Evolutionary conservation across 2,797 vertebrate genomes (phyloP), one percentile per base, ranked within the genome.

Genomic region (Pangasius djambal): DNA sequence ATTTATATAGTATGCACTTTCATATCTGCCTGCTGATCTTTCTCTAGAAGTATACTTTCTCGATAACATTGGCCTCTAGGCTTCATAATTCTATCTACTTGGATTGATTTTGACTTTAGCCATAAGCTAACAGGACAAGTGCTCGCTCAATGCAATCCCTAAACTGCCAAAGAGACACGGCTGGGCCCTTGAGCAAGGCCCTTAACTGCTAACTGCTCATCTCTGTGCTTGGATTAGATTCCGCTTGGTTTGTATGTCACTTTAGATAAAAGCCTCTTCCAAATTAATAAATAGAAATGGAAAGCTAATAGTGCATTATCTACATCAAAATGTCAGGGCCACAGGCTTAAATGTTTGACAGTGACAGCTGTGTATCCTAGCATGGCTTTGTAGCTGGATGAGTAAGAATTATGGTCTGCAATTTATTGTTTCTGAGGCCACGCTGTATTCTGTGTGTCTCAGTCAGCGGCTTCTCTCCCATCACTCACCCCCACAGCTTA

Each of bases 291-390:
- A 63, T 28, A 28, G 59, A 63, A 63, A 22, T 48, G 82, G 61
- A 48, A 67, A 69, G 83, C n/a, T 69, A 12, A n/a, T 52, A 67
- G 63, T 52, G 9, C 16, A 34, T 84, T 69, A 84, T 69, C 63
- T 69, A 50, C 63, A 84, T 67, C 44, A 34, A 50, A 69, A 69
- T 84, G 63, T 67, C 83, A 84, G n/a, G n/a, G 28, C 83, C 8
- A 12, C n/a, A 22, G 83, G 83, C 83, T 31, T 69, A 84, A 84
- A 50, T 84, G 63, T 69, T 12, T 0, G 18, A 67, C 16, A 50
- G 1, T 67, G 63, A 69, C 83, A 69, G 83, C 63, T 69, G 83
- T 6, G 16, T 52, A 20, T 50, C 44, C 15, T 84, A 10, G 61
- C 28, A 67, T 34, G 44, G 44, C 63, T 52, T 69, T 52, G 18